Evolutionary conservation across 2,113 vertebrate species (phyloP).

Genomic region (Trogon melanurus): DNA sequence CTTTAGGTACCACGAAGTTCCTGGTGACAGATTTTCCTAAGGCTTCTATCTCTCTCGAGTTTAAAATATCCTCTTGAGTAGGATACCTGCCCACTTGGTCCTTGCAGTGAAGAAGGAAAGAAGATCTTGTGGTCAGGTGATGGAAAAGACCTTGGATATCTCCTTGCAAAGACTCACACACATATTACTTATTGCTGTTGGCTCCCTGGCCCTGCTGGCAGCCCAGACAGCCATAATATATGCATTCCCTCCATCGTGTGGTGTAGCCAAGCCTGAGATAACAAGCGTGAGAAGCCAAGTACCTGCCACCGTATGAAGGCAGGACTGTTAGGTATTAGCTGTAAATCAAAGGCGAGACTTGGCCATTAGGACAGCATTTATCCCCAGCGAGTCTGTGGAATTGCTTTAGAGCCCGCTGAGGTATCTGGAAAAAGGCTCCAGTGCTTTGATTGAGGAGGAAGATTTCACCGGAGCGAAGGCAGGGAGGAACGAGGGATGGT

Average conservation of each 20-base stretch:
- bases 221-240: neutral
- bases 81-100: neutral
- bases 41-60: neutral
- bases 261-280: constrained; percentile 30
- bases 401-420: constrained; percentile 25
- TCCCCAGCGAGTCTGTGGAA: constrained; percentile 12
- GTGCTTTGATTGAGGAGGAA: neutral
- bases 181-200: neutral
- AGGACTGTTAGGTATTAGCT: constrained; percentile 39
- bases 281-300: constrained; percentile 41
- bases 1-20: neutral
- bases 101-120: neutral
- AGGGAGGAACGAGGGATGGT: neutral
- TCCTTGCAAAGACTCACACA: neutral
- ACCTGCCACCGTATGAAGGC: constrained; percentile 19
- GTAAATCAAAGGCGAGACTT: constrained; percentile 46
- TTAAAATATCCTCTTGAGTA: neutral
- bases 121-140: neutral
- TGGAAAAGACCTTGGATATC: constrained; percentile 26
- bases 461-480: neutral
- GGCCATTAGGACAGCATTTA: constrained; percentile 8
- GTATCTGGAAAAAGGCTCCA: neutral
- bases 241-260: neutral
- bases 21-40: neutral
- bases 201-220: constrained; percentile 31